Evolutionary conservation across 1,140 invertebrate species (phyloP).

Genomic region (Solenopsis invicta): DNA sequence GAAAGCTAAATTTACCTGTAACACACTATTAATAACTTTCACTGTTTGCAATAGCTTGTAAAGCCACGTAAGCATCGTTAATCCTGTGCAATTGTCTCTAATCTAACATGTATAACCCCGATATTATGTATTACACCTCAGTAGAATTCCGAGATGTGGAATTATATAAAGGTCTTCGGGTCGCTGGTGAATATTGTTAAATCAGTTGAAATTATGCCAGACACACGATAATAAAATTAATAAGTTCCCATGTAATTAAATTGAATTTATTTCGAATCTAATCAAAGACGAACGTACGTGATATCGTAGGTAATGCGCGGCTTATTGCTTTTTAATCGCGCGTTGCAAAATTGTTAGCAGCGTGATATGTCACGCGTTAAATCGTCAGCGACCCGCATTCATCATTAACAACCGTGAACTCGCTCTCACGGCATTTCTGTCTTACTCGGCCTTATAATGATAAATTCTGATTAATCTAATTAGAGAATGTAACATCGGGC

Average conservation of each 20-base stretch:
- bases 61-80: constrained; percentile 9
- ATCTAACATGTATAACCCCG: neutral
- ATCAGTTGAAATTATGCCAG: neutral
- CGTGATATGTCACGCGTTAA: constrained; percentile 43
- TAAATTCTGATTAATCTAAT: constrained; percentile 63
- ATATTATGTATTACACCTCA: neutral
- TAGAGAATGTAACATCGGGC: constrained; percentile 40
- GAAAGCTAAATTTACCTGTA: constrained; percentile 46
- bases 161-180: neutral
- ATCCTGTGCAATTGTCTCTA: constrained; percentile 21
- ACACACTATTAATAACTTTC: constrained; percentile 40
- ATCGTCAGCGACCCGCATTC: neutral
- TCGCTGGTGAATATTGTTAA: neutral
- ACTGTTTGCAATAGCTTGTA: neutral
- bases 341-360: neutral
- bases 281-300: neutral
- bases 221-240: neutral
- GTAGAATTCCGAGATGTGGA: neutral
- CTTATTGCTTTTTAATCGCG: neutral
- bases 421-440: constrained; percentile 53
- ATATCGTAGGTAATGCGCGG: neutral
- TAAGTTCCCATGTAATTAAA: constrained; percentile 10
- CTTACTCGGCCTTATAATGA: constrained; percentile 25
- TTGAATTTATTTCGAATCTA: constrained; percentile 10
- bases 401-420: constrained; percentile 38